A percentile compares a stretch with the other conserved stretches of the same genome.
phyloP scores from a whole-genome alignment of 92 coral and sea anemone species.

The Pocillopora grandis region DNA sequence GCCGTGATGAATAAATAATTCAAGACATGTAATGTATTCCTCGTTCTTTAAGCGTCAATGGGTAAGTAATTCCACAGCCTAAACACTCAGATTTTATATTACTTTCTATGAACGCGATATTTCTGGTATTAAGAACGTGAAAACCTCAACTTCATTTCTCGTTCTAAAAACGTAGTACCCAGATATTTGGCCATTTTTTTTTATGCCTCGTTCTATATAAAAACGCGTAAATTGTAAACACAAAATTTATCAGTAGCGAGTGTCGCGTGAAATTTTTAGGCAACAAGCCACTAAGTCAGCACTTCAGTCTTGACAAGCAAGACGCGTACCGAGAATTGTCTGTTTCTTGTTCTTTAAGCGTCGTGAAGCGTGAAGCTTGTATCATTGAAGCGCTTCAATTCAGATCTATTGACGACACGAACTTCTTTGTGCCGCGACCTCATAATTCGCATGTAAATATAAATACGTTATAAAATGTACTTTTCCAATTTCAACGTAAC shows the following conservation, averaged over 20 bases:
- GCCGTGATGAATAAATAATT: too few species aligned
- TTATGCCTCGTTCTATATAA: not conserved
- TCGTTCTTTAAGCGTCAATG: not conserved
- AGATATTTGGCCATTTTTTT: constrained; percentile 5
- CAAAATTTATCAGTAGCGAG: not conserved
- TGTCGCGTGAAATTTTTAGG: too few species aligned
- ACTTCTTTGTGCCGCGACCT: too few species aligned
- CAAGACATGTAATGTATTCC: too few species aligned
- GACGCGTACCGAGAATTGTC: constrained; percentile 8
- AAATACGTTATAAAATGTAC: not conserved
- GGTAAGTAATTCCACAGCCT: not conserved
- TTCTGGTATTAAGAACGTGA: not conserved
- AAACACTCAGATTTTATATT: not conserved
- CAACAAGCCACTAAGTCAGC: too few species aligned
- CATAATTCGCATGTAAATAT: not conserved
- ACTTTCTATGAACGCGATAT: too few species aligned
- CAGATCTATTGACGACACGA: not conserved
- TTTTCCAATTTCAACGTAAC: constrained; percentile 19
- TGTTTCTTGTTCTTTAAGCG: not conserved
- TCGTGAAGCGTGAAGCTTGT: not conserved
- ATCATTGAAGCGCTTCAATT: not conserved
- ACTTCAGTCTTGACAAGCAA: not conserved
- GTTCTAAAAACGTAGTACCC: not conserved
- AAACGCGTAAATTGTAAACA: not conserved
- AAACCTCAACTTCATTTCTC: not conserved